Percentiles rank a stretch among this genome's conserved stretches.
Conservation (phyloP, 2,888 invertebrate genomes). For the Athalia cordata region DNA sequence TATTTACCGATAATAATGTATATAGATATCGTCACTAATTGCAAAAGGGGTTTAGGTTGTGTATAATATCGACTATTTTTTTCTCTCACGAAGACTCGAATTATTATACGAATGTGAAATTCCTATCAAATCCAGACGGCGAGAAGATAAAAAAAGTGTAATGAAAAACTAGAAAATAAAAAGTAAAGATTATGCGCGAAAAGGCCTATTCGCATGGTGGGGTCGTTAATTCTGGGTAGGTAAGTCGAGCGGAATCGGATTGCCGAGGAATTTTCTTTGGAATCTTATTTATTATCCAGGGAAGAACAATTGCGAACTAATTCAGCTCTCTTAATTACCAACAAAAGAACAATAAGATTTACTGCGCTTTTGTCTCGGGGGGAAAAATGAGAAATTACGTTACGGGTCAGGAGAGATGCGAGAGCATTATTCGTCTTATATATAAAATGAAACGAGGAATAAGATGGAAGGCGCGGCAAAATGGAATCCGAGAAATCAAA, state of each 20-base stretch:
- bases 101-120: no score
- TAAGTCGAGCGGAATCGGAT: constrained; percentile 65
- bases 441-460: constrained; percentile 13
- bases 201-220: background rate
- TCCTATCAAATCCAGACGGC: no score
- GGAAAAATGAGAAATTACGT: constrained; percentile 72
- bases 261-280: constrained; percentile 68
- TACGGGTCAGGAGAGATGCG: constrained; percentile 65
- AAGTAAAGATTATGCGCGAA: constrained; percentile 49
- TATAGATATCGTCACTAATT: no score
- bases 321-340: constrained; percentile 72
- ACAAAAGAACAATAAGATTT: constrained; percentile 73
- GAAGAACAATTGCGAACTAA: constrained; percentile 71
- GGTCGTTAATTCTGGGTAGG: constrained; percentile 61
- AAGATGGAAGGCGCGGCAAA: background rate
- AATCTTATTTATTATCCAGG: constrained; percentile 71
- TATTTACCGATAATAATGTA: no score
- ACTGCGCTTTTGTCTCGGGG: constrained; percentile 69
- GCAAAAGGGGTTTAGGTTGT: no score
- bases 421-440: constrained; percentile 52
- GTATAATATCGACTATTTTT: no score
- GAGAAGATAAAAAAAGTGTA: no score
- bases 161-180: background rate
- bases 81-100: no score
- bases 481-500: constrained; percentile 24